Percentiles rank a stretch among this genome's conserved stretches.
These are phyloP conservation scores for Tryphoninae sp. DNA, from an alignment of 2,888 invertebrate genomes.

Conservation along the genomic window DNA sequence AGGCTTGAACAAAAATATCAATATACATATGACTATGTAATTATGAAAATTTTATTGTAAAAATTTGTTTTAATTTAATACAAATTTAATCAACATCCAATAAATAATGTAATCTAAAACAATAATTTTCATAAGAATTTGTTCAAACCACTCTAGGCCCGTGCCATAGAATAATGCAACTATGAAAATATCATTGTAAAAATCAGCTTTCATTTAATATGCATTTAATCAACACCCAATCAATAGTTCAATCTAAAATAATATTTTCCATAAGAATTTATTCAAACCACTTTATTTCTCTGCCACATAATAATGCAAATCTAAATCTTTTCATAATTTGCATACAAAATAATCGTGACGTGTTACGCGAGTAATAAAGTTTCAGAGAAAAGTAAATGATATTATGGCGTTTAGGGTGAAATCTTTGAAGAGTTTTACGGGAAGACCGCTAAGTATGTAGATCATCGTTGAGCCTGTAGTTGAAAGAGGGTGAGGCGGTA, in stretches of 20 bases:
- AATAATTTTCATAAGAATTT: too few relatives aligned
- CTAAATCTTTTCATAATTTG: neutral
- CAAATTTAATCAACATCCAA: too few relatives aligned
- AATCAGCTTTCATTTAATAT: too few relatives aligned
- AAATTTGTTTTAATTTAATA: too few relatives aligned
- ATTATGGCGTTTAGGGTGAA: conserved; percentile 2
- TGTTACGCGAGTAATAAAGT: neutral
- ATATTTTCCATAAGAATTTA: too few relatives aligned
- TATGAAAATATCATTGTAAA: neutral
- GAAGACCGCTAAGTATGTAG: conserved; percentile 38
- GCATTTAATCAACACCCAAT: too few relatives aligned
- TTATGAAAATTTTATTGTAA: neutral
- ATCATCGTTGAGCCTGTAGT: conserved; percentile 18
- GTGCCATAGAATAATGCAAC: neutral
- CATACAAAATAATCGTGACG: neutral
- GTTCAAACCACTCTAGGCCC: too few relatives aligned
- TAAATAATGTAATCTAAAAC: too few relatives aligned
- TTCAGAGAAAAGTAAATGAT: neutral
- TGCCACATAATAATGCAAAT: neutral
- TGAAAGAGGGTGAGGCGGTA: neutral
- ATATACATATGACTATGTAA: too few relatives aligned
- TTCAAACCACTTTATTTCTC: too few relatives aligned
- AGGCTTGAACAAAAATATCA: too few relatives aligned
- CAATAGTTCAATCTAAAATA: too few relatives aligned
- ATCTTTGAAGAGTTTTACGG: conserved; percentile 13